Conservation (phyloP, 1,140 invertebrate genomes). For the Drosophila lacertosa region DNA sequence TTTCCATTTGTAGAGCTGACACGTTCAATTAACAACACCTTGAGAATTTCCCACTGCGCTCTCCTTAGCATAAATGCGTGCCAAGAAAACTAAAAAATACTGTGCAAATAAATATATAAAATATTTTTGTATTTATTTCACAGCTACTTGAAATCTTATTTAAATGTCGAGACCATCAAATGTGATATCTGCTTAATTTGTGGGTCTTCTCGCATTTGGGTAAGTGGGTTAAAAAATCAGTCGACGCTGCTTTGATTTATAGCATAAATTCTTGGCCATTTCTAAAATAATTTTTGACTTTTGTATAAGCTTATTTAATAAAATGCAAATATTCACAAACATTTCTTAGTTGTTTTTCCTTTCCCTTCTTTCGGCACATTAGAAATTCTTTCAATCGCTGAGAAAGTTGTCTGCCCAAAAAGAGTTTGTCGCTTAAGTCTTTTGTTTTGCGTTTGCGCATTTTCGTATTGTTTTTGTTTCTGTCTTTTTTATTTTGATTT, state of each 20-base stretch:
- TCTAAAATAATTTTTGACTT: conserved; percentile 9
- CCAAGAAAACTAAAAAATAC: conserved; percentile 54
- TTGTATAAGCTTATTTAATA: neutral
- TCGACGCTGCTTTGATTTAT: conserved; percentile 30
- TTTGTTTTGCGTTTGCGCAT: conserved; percentile 57
- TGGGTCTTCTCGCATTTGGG: conserved; percentile 44
- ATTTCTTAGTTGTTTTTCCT: conserved; percentile 20
- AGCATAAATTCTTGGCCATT: conserved; percentile 29
- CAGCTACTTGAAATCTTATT: neutral
- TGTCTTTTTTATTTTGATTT: conserved; percentile 38
- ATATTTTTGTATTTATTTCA: conserved; percentile 17
- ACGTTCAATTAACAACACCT: conserved; percentile 37
- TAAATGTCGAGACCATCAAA: conserved; percentile 27
- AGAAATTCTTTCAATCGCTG: conserved; percentile 37
- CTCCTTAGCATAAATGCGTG: conserved; percentile 50
- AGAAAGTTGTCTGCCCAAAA: conserved; percentile 64
- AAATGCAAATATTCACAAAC: conserved; percentile 54
- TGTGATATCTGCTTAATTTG: conserved; percentile 59
- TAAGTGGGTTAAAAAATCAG: conserved; percentile 32
- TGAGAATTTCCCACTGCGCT: conserved; percentile 45
- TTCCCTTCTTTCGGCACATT: conserved; percentile 9
- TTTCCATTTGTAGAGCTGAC: conserved; percentile 19
- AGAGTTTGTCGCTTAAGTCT: conserved; percentile 75
- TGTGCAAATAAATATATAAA: conserved; percentile 17
- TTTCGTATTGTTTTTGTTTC: conserved; percentile 14